Evolutionary conservation across 2,888 invertebrate genomes (phyloP).

Genomic region (Trileptium ribeirensis): DNA sequence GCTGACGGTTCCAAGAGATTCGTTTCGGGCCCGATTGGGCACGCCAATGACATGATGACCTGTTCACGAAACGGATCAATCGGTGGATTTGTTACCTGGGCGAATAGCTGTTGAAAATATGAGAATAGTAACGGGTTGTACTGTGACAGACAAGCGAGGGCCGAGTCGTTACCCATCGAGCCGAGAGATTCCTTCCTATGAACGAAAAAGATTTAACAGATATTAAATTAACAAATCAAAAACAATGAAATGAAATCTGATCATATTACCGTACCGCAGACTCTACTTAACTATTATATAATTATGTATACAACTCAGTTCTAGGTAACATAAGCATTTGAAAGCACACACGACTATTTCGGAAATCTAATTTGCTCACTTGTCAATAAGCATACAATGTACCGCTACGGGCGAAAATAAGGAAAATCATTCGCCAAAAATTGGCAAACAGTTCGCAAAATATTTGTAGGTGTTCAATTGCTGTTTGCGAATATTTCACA

Average conservation of each 20-base stretch:
- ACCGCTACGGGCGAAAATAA: too few species aligned
- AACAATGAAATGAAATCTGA: too few species aligned
- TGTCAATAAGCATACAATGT: too few species aligned
- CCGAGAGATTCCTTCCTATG: slow-evolving; percentile 91
- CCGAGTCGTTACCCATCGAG: slow-evolving; percentile 98
- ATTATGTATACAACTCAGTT: background rate
- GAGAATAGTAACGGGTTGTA: slow-evolving; percentile 91
- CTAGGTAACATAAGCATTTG: background rate
- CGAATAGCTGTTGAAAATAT: slow-evolving; percentile 97
- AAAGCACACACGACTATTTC: background rate
- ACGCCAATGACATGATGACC: slow-evolving; percentile 94
- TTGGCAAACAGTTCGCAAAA: too few species aligned
- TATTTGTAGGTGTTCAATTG: too few species aligned
- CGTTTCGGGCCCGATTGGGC: slow-evolving; percentile 90
- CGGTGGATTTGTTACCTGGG: slow-evolving; percentile 94
- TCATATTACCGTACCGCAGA: too few species aligned
- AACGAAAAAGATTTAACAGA: slow-evolving; percentile 30
- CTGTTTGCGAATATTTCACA: too few species aligned
- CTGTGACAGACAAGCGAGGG: slow-evolving; percentile 87
- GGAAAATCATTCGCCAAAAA: too few species aligned
- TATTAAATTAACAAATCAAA: too few species aligned
- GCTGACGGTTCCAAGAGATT: slow-evolving; percentile 80
- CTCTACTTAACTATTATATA: too few species aligned
- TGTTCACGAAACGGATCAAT: slow-evolving; percentile 98
- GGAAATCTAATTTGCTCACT: too few species aligned